phyloP scores from a whole-genome alignment of 1,140 invertebrate genomes.

The Plectrocnemia conspersa region DNA sequence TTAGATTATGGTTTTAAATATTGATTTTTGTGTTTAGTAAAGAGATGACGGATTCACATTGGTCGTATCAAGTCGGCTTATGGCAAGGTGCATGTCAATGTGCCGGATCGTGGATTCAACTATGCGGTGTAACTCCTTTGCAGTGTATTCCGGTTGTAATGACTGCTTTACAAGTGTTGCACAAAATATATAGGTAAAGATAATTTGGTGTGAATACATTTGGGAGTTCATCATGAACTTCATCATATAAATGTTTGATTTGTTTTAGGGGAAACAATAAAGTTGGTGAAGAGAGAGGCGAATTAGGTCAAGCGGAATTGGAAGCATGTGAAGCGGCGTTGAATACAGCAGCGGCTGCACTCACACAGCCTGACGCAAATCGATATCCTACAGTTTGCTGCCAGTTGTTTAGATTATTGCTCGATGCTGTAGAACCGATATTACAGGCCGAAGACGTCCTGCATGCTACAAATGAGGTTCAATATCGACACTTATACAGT shows the following conservation, averaged over 20 bases:
- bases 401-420: constrained; percentile 40
- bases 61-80: constrained; percentile 24
- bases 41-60: constrained; percentile 16
- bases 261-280: background rate
- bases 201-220: background rate
- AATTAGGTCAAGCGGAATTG: constrained; percentile 33
- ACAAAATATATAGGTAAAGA: constrained; percentile 27
- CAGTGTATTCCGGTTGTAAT: constrained; percentile 23
- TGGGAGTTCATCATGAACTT: background rate
- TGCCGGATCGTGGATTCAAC: constrained; percentile 27
- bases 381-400: constrained; percentile 38
- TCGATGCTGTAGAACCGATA: constrained; percentile 40
- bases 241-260: background rate
- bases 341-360: constrained; percentile 40
- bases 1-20: background rate
- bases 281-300: background rate
- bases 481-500: too few species aligned
- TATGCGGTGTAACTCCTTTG: constrained; percentile 21
- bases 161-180: constrained; percentile 24
- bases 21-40: constrained; percentile 11
- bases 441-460: constrained; percentile 39
- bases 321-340: constrained; percentile 48
- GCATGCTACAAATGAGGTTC: constrained; percentile 45
- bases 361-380: constrained; percentile 37
- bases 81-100: constrained; percentile 33